A percentile compares a stretch with the other conserved stretches of the same genome.
Evolutionary conservation across 2,113 vertebrate genomes (phyloP).

Genomic region (Prolemur simus): DNA sequence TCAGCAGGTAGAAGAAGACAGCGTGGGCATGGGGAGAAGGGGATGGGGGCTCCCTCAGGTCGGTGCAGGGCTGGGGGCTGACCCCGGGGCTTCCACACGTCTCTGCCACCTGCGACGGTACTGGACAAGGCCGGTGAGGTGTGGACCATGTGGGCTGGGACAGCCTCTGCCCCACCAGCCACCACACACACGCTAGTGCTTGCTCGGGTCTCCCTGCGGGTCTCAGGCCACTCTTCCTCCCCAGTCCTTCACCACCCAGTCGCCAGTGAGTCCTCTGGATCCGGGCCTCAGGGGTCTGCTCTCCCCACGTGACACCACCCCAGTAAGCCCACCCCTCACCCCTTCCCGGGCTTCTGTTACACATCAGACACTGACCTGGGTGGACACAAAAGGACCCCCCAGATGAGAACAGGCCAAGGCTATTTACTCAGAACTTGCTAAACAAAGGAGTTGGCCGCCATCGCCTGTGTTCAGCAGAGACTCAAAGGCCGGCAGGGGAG

Average conservation of each 20-base stretch:
- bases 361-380: accelerated
- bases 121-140: accelerated
- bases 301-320: accelerated
- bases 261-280: background rate
- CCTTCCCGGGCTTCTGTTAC: background rate
- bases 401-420: background rate
- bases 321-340: too few relatives aligned
- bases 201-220: background rate
- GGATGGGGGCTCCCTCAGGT: background rate
- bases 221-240: background rate
- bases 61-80: background rate
- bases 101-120: background rate
- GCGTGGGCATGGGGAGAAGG: background rate
- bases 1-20: background rate
- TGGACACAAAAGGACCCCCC: background rate
- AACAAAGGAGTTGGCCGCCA: background rate
- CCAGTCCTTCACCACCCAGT: background rate
- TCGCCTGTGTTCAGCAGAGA: background rate
- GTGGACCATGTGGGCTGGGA: accelerated
- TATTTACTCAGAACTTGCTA: background rate
- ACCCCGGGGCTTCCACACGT: background rate
- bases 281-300: background rate
- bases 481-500: background rate
- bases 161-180: background rate
- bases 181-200: accelerated